Evolutionary conservation across 2,113 vertebrate genomes (phyloP).

Genomic region (Piaya cayana): DNA sequence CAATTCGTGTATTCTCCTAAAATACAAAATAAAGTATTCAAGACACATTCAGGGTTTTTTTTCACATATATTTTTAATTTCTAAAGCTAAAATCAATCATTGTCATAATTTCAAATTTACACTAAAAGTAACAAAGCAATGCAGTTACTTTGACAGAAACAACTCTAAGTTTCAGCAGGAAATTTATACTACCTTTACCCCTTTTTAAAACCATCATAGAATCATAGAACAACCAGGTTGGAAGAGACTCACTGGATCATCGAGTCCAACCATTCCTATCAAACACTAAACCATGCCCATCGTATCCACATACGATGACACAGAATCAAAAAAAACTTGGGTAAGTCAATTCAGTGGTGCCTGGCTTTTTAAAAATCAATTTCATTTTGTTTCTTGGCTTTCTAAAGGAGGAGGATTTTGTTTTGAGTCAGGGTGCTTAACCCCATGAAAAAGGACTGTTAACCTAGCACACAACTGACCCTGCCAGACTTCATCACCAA

Average conservation of each 20-base stretch:
- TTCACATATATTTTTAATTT: background rate
- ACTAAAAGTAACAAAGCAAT: background rate
- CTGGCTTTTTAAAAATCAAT: rapidly evolving
- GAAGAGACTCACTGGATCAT: no score
- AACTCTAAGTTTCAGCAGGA: background rate
- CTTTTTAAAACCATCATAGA: no score
- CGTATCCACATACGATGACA: background rate
- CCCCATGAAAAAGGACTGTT: background rate
- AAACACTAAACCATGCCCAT: no score
- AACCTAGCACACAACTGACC: background rate
- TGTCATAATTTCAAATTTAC: background rate
- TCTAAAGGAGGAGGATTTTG: background rate
- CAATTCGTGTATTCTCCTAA: slow-evolving; percentile 84
- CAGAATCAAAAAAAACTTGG: background rate
- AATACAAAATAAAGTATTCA: slow-evolving; percentile 32
- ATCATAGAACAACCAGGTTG: no score
- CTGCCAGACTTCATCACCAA: background rate
- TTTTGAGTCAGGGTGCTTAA: background rate
- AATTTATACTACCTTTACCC: background rate
- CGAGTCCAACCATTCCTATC: no score
- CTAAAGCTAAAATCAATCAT: background rate
- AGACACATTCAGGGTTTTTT: background rate
- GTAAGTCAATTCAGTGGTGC: background rate
- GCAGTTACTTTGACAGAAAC: background rate
- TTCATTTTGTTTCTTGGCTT: background rate